phyloP scores from a whole-genome alignment of 2,888 invertebrate species.

The Belgica antarctica region DNA sequence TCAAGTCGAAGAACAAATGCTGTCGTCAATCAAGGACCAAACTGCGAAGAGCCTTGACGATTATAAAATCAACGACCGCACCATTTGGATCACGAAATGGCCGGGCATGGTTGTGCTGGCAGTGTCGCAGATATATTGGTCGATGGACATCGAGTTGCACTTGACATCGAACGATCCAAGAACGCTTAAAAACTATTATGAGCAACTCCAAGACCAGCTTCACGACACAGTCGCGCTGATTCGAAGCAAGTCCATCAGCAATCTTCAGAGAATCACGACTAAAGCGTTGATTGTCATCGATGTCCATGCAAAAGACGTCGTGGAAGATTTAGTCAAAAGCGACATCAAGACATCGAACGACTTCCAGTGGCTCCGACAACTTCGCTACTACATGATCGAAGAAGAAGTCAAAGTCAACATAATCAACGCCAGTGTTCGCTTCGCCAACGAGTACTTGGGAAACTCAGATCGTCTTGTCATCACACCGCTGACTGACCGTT shows the following conservation, averaged over 20 bases:
- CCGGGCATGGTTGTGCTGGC: constrained; percentile 66
- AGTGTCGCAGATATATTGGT: constrained; percentile 66
- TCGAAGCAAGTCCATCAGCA: constrained; percentile 59
- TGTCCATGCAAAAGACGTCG: constrained; percentile 70
- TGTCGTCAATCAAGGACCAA: constrained; percentile 57
- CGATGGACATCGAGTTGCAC: constrained; percentile 60
- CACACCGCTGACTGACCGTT: constrained; percentile 60
- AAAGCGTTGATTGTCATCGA: constrained; percentile 69
- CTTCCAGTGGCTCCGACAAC: constrained; percentile 70
- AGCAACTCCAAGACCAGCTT: constrained; percentile 56
- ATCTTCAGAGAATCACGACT: constrained; percentile 63
- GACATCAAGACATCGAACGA: constrained; percentile 60
- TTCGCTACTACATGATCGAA: constrained; percentile 69
- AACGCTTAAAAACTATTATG: constrained; percentile 56
- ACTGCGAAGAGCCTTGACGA: constrained; percentile 54
- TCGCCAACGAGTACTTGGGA: constrained; percentile 72
- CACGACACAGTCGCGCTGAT: constrained; percentile 60
- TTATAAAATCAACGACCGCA: constrained; percentile 53
- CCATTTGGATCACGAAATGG: constrained; percentile 61
- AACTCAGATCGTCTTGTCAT: constrained; percentile 64
- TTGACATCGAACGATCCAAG: constrained; percentile 56
- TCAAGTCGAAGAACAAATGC: constrained; percentile 62
- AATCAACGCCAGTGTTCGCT: constrained; percentile 65
- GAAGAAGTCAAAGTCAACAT: constrained; percentile 60
- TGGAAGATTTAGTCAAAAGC: constrained; percentile 58